Evolutionary conservation across 2,888 invertebrate genomes (phyloP), one percentile per base, ranked within the genome.

Genomic region (Drosophila setosimentum): DNA sequence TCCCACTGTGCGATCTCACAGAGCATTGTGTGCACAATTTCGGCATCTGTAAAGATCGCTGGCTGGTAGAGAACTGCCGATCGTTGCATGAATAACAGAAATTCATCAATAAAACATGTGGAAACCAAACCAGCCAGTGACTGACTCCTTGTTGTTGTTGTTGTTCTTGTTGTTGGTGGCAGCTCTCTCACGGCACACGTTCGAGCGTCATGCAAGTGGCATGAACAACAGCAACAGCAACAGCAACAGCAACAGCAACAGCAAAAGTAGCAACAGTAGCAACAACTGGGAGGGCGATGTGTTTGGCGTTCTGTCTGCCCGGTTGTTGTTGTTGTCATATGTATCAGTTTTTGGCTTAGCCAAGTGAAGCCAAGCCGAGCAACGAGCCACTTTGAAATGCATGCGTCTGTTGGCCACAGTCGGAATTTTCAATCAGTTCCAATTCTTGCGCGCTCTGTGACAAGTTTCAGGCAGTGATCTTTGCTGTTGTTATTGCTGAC

Each of bases 71-170:
- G 29, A 64, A 76, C 75, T 70, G 80, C 74, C 74, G 87, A 83
- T 87, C 83, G 80, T 77, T 85, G 85, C 89, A 86, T 86, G 88
- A 88, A 91, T 83, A 78, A 83, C 86, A 87, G 89, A 91, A 91
- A 91, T 92, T 92, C 92, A 92, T 92, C 92, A 91, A 92, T 92
- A 92, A 92, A 92, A 92, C 92, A 92, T 92, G 84, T 87, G 88
- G 73, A 66, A 64, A 50, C 58, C 55, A 58, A 68, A 62, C 45
- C 45, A 45, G 45, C 24, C 13, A 45, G 8, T 45, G 45, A 45
- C 45, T 16, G 74, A 24, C 55, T 55, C n/a, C 51, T 60, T 48
- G 53, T 49, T 66, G 57, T 24, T 53, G 61, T 49, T 35, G 61
- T 37, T 42, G 69, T 32, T 68, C 57, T 18, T 42, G 70, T 32